A percentile compares a stretch with the other conserved stretches of the same genome.
Conservation (phyloP, 2,888 invertebrate genomes). For the Acholoe squamosa region DNA sequence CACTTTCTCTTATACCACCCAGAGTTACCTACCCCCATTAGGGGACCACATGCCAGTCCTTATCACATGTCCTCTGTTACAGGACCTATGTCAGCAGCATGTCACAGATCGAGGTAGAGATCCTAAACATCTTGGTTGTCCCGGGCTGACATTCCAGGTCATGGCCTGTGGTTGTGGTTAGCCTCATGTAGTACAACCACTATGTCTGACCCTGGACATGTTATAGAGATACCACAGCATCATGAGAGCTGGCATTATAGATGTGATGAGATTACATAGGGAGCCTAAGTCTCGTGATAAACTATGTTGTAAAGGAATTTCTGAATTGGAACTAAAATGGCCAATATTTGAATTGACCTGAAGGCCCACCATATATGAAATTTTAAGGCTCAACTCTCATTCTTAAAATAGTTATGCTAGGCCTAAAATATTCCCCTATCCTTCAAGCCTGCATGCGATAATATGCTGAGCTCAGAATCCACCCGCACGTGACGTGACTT, state of each 20-base stretch:
- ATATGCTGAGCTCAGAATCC: no score
- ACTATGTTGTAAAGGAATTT: no score
- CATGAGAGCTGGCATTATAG: not conserved
- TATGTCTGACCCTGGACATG: not conserved
- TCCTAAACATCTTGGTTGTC: slow-evolving; percentile 1
- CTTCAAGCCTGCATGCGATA: no score
- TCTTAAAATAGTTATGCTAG: no score
- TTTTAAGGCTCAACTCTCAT: no score
- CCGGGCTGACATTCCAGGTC: not conserved
- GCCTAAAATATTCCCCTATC: no score
- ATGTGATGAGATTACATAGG: not conserved
- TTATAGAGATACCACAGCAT: not conserved
- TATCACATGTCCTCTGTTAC: slow-evolving; percentile 15
- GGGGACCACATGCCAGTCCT: not conserved
- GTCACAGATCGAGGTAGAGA: not conserved
- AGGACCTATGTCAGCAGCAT: slow-evolving; percentile 4
- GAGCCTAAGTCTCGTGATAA: no score
- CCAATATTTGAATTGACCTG: no score
- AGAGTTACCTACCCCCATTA: not conserved
- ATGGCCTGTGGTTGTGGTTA: slow-evolving; percentile 8
- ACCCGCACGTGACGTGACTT: no score
- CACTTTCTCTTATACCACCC: not conserved
- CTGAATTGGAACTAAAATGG: no score
- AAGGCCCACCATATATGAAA: no score
- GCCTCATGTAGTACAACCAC: not conserved